These are phyloP conservation scores for Agrenia bidenticulata DNA, from an alignment of 2,888 invertebrate genomes.

Conservation along the genomic window DNA sequence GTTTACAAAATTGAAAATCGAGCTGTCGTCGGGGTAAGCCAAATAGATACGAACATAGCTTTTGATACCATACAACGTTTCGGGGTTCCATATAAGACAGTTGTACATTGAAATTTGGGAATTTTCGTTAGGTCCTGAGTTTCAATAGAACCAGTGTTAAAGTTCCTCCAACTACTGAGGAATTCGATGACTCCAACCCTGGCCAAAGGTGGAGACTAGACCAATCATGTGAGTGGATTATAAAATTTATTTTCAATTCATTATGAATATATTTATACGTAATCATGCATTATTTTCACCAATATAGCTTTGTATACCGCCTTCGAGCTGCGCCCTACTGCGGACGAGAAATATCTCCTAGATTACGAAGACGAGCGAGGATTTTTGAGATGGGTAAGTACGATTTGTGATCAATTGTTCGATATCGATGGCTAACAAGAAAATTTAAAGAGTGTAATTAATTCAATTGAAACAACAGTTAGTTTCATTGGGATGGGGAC, in stretches of 20 bases:
- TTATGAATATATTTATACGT: too few relatives aligned
- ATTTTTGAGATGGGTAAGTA: slow-evolving; percentile 29
- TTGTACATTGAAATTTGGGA: too few relatives aligned
- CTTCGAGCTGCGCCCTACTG: slow-evolving; percentile 36
- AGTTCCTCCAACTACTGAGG: slow-evolving; percentile 23
- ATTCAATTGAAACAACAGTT: slow-evolving; percentile 1
- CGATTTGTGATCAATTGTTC: not conserved
- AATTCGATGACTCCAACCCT: slow-evolving; percentile 13
- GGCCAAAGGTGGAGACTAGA: slow-evolving; percentile 46
- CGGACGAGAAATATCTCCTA: slow-evolving; percentile 38
- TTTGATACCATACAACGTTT: too few relatives aligned
- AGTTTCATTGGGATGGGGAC: slow-evolving; percentile 21
- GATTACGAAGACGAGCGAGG: slow-evolving; percentile 27
- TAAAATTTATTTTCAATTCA: too few relatives aligned
- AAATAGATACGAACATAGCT: too few relatives aligned
- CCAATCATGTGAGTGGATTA: slow-evolving; percentile 21
- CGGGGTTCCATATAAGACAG: too few relatives aligned
- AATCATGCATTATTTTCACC: too few relatives aligned
- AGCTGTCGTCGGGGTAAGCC: slow-evolving; percentile 18
- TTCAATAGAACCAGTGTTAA: slow-evolving; percentile 20
- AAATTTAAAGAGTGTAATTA: not conserved
- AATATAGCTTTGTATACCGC: slow-evolving; percentile 32
- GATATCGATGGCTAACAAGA: not conserved
- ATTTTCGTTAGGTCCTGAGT: slow-evolving; percentile 32
- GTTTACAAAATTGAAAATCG: slow-evolving; percentile 40